A percentile compares a stretch with the other conserved stretches of the same genome.
Evolutionary conservation across 2,797 vertebrate species (phyloP).

Genomic region (Alcedo quadribrachys): DNA sequence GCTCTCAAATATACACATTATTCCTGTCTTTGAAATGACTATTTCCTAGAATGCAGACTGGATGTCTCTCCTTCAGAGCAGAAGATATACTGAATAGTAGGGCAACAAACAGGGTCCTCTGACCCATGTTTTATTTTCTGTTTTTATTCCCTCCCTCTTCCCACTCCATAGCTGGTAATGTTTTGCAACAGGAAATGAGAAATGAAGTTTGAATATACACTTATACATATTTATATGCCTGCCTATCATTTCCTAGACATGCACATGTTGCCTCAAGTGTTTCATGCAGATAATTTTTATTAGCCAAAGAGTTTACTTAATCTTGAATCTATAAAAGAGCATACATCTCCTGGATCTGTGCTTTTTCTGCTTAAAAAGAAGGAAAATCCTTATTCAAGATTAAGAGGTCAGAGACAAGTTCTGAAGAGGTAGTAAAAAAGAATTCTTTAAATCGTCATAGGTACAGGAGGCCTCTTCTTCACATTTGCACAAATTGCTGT

Average conservation of each 20-base stretch:
- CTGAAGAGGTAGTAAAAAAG: neutral
- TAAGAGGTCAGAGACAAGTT: neutral
- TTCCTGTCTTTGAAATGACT: neutral
- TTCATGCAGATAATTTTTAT: neutral
- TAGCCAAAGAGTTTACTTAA: neutral
- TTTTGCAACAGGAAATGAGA: constrained; percentile 35
- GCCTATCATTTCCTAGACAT: neutral
- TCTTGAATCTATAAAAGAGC: neutral
- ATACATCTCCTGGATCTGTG: neutral
- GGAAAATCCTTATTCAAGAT: neutral
- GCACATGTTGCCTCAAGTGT: neutral
- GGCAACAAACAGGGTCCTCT: neutral
- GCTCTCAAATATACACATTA: neutral
- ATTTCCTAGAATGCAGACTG: neutral
- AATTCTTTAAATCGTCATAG: neutral
- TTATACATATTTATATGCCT: constrained; percentile 16
- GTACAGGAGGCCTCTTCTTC: neutral
- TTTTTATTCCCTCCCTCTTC: neutral
- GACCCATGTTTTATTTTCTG: neutral
- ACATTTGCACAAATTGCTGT: neutral
- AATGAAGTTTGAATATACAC: neutral
- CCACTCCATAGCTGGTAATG: neutral
- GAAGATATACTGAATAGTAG: neutral
- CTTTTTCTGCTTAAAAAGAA: neutral
- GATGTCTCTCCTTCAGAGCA: neutral